Conservation (phyloP, 2,113 vertebrate species). For the Tenebrosternarchus preto region DNA sequence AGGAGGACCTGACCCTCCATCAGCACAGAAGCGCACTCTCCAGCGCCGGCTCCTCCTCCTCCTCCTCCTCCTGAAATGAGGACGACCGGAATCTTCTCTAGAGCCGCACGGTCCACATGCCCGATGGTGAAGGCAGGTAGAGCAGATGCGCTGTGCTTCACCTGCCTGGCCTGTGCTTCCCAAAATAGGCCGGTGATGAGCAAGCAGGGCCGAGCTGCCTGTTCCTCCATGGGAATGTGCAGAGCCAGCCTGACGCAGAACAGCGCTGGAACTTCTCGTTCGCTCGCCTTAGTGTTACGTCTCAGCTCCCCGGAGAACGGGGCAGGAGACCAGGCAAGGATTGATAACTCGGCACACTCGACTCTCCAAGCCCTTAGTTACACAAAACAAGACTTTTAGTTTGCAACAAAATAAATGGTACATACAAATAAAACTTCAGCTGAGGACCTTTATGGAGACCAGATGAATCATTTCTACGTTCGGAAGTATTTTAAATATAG, state of each 20-base stretch:
- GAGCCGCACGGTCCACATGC: conserved; percentile 40
- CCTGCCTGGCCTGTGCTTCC: conserved; percentile 30
- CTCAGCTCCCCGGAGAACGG: background rate
- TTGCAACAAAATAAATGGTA: too few species aligned
- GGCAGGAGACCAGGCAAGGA: too few species aligned
- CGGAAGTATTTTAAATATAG: background rate
- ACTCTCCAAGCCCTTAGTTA: too few species aligned
- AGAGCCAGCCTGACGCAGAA: background rate
- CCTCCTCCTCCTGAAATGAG: conserved; percentile 29
- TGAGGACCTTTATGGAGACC: too few species aligned
- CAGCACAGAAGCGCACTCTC: background rate
- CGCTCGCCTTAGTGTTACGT: background rate
- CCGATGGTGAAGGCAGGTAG: conserved; percentile 44
- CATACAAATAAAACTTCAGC: too few species aligned
- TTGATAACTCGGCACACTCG: too few species aligned
- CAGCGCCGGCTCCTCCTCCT: background rate
- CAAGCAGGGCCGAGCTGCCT: conserved; percentile 12
- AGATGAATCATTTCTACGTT: too few species aligned
- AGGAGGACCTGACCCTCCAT: background rate
- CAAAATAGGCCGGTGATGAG: conserved; percentile 36
- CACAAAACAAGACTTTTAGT: too few species aligned
- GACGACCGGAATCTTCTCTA: conserved; percentile 31
- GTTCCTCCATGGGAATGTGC: conserved; percentile 12
- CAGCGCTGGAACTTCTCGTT: background rate
- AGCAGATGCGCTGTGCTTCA: conserved; percentile 16